These are phyloP conservation scores for Ectobius pallidus DNA, from an alignment of 2,888 invertebrate species.

Conservation along the genomic window DNA sequence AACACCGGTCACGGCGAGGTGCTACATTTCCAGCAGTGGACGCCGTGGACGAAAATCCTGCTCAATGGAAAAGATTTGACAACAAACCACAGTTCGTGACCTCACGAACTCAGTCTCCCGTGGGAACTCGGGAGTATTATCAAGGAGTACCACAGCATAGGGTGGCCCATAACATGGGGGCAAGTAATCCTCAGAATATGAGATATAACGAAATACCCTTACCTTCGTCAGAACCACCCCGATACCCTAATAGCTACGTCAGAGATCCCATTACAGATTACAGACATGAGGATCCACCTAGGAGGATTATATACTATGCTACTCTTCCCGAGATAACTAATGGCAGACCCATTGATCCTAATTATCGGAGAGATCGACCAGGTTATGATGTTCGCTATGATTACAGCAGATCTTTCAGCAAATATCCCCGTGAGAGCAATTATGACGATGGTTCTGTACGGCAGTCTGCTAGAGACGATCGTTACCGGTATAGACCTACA, in stretches of 20 bases:
- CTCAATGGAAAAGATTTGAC: conserved; percentile 12
- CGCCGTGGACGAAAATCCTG: conserved; percentile 28
- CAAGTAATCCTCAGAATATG: background rate
- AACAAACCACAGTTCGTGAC: conserved; percentile 30
- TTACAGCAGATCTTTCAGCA: conserved; percentile 12
- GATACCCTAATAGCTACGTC: conserved; percentile 10
- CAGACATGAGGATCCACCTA: conserved; percentile 21
- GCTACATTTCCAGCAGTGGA: conserved; percentile 28
- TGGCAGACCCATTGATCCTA: conserved; percentile 4
- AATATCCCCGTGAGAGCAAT: conserved; percentile 38
- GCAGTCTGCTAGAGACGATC: conserved; percentile 23
- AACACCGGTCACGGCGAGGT: background rate
- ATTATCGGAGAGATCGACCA: conserved; percentile 29
- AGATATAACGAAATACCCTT: conserved; percentile 30
- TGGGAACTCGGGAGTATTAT: background rate
- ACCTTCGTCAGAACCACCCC: background rate
- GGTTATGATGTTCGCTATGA: conserved; percentile 15
- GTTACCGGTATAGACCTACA: conserved; percentile 26
- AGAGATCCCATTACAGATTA: background rate
- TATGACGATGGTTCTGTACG: conserved; percentile 30
- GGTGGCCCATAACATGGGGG: background rate
- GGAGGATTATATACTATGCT: conserved; percentile 43
- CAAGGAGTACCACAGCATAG: background rate
- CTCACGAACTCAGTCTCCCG: background rate
- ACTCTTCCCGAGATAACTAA: conserved; percentile 38